phyloP scores from a whole-genome alignment of 23 tunicate species.

The Phallusia fumigata region DNA sequence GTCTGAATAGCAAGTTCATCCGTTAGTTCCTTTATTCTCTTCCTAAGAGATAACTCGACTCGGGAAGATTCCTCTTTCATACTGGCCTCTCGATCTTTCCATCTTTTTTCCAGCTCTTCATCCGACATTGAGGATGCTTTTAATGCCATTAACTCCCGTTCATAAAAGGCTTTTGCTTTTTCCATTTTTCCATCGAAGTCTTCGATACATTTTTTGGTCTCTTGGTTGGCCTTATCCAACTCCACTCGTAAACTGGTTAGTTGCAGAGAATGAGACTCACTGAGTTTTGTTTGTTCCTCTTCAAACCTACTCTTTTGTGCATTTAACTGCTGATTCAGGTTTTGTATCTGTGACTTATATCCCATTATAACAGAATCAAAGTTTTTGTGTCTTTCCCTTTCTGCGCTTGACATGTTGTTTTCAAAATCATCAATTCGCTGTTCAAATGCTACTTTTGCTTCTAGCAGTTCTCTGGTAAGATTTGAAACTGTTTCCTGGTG shows the following conservation, averaged over 20 bases:
- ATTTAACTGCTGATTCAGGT: constrained; percentile 21
- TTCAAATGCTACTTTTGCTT: constrained; percentile 77
- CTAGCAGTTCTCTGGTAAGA: constrained; percentile 45
- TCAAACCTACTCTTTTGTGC: constrained; percentile 27
- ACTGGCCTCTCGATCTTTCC: constrained; percentile 58
- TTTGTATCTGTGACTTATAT: constrained; percentile 31
- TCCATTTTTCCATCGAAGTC: constrained; percentile 72
- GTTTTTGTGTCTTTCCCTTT: constrained; percentile 61
- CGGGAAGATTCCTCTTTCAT: constrained; percentile 52
- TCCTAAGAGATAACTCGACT: constrained; percentile 40
- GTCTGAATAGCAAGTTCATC: constrained; percentile 52
- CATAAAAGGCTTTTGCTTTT: constrained; percentile 81
- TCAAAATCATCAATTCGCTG: constrained; percentile 66
- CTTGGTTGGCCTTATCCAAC: constrained; percentile 24
- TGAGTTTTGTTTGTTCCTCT: constrained; percentile 34
- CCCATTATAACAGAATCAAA: constrained; percentile 41
- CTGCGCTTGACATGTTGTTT: constrained; percentile 27
- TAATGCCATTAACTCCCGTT: constrained; percentile 67
- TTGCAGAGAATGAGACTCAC: constrained; percentile 18
- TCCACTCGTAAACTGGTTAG: constrained; percentile 20
- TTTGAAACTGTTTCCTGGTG: constrained; percentile 18
- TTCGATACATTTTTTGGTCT: constrained; percentile 51
- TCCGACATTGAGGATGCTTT: constrained; percentile 28
- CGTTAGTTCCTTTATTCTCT: constrained; percentile 45
- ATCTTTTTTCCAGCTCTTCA: constrained; percentile 40